Conservation (phyloP, 2,113 vertebrate genomes). For the Neotoma lepida region DNA sequence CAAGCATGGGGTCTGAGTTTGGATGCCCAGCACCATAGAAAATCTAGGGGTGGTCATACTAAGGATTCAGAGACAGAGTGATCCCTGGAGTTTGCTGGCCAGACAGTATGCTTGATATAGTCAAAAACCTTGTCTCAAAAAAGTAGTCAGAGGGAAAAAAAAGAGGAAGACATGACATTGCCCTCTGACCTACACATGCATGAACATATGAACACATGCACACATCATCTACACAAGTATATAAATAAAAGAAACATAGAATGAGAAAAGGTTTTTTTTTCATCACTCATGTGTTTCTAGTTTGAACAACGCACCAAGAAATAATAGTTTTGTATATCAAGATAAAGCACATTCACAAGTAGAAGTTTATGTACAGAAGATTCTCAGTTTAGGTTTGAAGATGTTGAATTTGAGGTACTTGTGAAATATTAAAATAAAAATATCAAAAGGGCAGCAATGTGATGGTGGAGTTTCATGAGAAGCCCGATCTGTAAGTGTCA, state of each 20-base stretch:
- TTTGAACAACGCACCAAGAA: neutral
- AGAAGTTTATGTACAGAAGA: neutral
- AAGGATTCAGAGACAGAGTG: neutral
- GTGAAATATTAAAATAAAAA: neutral
- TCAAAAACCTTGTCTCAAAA: neutral
- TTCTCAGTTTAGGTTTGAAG: neutral
- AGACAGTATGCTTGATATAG: too few species aligned
- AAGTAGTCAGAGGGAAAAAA: neutral
- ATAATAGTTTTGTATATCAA: neutral
- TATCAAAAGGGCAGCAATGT: neutral
- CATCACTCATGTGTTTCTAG: neutral
- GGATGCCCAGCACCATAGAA: neutral
- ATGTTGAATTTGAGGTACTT: neutral
- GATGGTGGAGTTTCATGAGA: neutral
- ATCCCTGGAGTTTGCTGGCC: neutral
- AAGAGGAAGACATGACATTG: neutral
- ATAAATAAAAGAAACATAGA: neutral
- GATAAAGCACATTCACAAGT: neutral
- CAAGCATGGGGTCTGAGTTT: neutral
- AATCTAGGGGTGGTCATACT: too few species aligned
- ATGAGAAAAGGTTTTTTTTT: neutral
- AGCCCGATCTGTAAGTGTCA: neutral
- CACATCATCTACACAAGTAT: neutral
- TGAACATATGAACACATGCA: neutral
- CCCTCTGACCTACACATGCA: neutral